Base-by-base conservation (phyloP, 2,113 vertebrate species). In the Epinephelus fuscoguttatus region DNA sequence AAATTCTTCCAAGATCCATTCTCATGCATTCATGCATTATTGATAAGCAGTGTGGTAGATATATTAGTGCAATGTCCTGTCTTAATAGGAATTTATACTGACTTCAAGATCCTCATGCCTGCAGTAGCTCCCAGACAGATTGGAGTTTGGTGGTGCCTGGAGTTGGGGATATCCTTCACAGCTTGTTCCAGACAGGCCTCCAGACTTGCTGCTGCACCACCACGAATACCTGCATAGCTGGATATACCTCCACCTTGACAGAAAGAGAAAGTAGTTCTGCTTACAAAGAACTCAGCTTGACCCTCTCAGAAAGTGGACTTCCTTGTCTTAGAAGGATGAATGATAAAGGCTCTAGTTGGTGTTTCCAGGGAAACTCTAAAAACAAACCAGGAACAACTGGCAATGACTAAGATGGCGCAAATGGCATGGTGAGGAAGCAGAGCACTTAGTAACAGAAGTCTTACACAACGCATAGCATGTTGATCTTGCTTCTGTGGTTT, bases 31-130 rank as follows among this genome's bases (percentile, higher is more conserved):
- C n/a, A 1, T 75, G 30, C 11, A 27, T 75, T 33, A 60, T 4
- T 61, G 15, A 59, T 78, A 2, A 73, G 23, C 9, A 23, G 0
- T 14, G 21, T 47, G 25, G 9, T 59, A 12, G 5, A 63, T 27
- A 49, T 49, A 47, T 13, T 21, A n/a, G 33, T 37, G 3, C 14
- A 27, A 30, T 25, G 18, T 63, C 8, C 4, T 57, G 8, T 25
- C 23, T 62, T 37, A 59, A 42, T 10, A 30, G 64, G 45, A 10
- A 70, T 15, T 37, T 0, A 1, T 25, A 81, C 94, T 93, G 91
- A 97, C 97, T 95, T 94, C 73, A 97, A 89, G 0, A 97, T 93
- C 70, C 97, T 95, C 97, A 97, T 97, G 70, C 97, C 97, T 4
- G 96, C 97, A 0, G 97, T 97, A 2, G 96, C 96, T 73, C 96